A percentile compares a stretch with the other conserved stretches of the same genome.
Evolutionary conservation across 1,140 invertebrate species (phyloP).

Genomic region (Drosophila albomicans): DNA sequence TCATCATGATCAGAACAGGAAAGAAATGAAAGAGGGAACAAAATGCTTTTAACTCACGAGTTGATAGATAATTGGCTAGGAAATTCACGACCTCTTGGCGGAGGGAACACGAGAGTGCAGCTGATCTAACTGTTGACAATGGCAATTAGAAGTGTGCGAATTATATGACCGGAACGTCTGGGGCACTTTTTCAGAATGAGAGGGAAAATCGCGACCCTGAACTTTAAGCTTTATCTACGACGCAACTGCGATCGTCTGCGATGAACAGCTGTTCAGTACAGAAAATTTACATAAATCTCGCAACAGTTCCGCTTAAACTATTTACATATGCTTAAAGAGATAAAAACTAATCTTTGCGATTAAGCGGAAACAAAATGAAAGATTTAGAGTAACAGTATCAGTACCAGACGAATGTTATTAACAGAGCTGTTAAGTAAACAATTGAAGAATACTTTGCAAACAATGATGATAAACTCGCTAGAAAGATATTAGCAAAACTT

Average conservation of each 20-base stretch:
- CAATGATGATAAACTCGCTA: no score
- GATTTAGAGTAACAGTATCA: not conserved
- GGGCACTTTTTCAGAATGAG: not conserved
- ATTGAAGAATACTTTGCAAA: no score
- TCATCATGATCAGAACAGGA: not conserved
- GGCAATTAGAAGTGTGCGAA: slow-evolving; percentile 47
- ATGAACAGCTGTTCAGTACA: not conserved
- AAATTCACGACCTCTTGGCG: slow-evolving; percentile 10
- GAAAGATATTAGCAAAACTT: no score
- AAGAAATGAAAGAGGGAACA: slow-evolving; percentile 16
- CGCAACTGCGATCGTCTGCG: slow-evolving; percentile 17
- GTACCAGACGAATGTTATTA: not conserved
- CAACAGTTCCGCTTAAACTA: not conserved
- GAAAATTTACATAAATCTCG: slow-evolving; percentile 2
- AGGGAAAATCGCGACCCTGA: slow-evolving; percentile 40
- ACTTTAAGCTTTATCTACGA: slow-evolving; percentile 35
- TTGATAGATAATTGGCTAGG: slow-evolving; percentile 23
- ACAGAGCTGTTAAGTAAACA: not conserved
- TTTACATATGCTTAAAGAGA: not conserved
- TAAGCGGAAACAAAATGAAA: not conserved
- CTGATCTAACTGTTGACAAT: slow-evolving; percentile 31
- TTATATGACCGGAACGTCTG: slow-evolving; percentile 24
- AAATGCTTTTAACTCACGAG: slow-evolving; percentile 35
- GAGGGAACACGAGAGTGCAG: not conserved
- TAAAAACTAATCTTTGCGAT: not conserved